Evolutionary conservation across 2,797 vertebrate species (phyloP).

Genomic region (Epinephelus awoara): DNA sequence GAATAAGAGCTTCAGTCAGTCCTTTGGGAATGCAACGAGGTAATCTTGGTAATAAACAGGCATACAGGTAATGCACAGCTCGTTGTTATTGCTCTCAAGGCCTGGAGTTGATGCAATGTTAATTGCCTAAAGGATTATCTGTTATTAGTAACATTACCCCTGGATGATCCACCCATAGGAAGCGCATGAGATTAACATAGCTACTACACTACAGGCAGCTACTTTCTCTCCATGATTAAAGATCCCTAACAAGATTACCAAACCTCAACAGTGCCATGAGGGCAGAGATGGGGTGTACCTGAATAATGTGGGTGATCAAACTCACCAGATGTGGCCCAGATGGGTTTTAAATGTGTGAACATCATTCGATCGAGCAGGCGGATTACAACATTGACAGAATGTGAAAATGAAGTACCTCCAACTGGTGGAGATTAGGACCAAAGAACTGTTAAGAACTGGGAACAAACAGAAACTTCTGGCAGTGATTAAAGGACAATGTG

Average conservation of each 20-base stretch:
- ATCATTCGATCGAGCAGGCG: constrained; percentile 25
- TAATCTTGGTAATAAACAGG: constrained; percentile 19
- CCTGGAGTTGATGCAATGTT: not conserved
- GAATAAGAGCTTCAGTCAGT: constrained; percentile 5
- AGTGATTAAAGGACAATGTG: constrained; percentile 50
- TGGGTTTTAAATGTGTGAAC: constrained; percentile 53
- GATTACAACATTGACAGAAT: constrained; percentile 43
- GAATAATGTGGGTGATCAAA: constrained; percentile 37
- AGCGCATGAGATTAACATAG: constrained; percentile 23
- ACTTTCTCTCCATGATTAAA: constrained; percentile 13
- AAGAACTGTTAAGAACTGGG: constrained; percentile 27
- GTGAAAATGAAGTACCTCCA: constrained; percentile 43
- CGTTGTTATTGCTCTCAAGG: constrained; percentile 9
- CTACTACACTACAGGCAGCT: constrained; percentile 1
- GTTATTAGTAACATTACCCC: constrained; percentile 24
- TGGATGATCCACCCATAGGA: constrained; percentile 28
- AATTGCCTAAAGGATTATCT: constrained; percentile 28
- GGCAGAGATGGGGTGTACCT: constrained; percentile 14
- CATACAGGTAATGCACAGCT: constrained; percentile 3
- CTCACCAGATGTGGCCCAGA: constrained; percentile 60
- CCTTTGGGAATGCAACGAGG: constrained; percentile 1
- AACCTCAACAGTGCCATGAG: constrained; percentile 5
- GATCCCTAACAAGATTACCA: constrained; percentile 11
- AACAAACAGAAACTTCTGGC: constrained; percentile 58
- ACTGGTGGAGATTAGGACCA: constrained; percentile 56